Base-by-base conservation (phyloP, 2,113 vertebrate genomes). In the Ceyx cyanopectus region DNA sequence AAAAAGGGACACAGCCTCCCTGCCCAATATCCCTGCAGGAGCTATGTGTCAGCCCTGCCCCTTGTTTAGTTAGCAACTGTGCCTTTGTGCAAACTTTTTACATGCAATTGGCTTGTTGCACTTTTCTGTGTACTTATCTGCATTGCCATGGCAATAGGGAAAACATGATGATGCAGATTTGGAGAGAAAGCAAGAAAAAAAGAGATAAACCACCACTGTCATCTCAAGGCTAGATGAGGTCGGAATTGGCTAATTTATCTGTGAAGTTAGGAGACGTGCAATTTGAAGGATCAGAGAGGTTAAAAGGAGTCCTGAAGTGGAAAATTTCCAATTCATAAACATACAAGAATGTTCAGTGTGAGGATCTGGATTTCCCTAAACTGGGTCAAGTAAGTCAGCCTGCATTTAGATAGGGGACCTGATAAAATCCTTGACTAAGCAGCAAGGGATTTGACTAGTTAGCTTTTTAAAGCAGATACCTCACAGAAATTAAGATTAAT, bases 91-190 rank as follows among this genome's bases (percentile, higher is more conserved):
- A 87, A 94, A 93, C 90, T 95, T 96, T 92, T 87, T 81, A 76
- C 78, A 29, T 68, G 70, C 63, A 68, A 18, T 45, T 92, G 89
- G 56, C 75, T 93, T 70, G 72, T 76, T 90, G 86, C 77, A 22
- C 67, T 81, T 66, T 67, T 90, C 80, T 72, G 72, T 82, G 81
- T 92, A 78, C 86, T 86, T 41, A 77, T 85, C 92, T 68, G 58
- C 34, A 96, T 97, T 91, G 73, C 97, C 96, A 97, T 97, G 96
- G 96, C 83, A 65, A 97, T 91, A 73, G 89, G 62, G 81, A 68
- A 94, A 97, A 96, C 92, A 92, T 30, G 77, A 89, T 87, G 93
- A 91, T 87, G 82, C 86, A 90, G 95, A 90, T 83, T 90, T 90
- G 61, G 63, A 91, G 65, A 75, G 85, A 93, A 92, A 81, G 58